Conservation (phyloP, 2,113 vertebrate species). For the Larimichthys polyactis region DNA sequence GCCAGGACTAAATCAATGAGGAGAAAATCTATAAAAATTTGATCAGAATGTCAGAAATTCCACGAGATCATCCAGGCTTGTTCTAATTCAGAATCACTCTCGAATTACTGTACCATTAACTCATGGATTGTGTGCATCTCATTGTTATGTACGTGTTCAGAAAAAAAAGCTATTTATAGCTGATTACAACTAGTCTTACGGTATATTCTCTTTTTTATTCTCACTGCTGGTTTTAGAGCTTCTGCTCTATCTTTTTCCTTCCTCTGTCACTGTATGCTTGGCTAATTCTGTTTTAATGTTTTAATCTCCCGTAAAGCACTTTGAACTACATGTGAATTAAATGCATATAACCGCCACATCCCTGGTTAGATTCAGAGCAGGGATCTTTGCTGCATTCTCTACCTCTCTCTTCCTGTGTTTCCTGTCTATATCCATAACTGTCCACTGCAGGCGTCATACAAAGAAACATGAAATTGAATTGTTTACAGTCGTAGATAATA, state of each 20-base stretch:
- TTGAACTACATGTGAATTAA: background rate
- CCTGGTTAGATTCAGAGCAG: background rate
- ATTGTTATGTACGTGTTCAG: background rate
- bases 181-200: background rate
- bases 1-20: conserved; percentile 57
- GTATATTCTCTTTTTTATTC: background rate
- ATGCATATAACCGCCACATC: background rate
- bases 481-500: background rate
- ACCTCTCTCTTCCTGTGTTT: background rate
- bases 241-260: background rate
- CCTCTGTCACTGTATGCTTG: background rate
- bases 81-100: conserved; percentile 11
- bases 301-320: background rate
- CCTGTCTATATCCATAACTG: background rate
- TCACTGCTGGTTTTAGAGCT: background rate
- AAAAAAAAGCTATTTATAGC: background rate
- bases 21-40: conserved; percentile 54
- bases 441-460: no score
- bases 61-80: conserved; percentile 3
- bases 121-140: background rate
- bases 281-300: background rate
- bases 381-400: background rate
- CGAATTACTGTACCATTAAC: background rate
- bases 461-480: background rate
- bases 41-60: conserved; percentile 41